Evolutionary conservation across 2,888 invertebrate genomes (phyloP).

Genomic region (Tiphia femorata): DNA sequence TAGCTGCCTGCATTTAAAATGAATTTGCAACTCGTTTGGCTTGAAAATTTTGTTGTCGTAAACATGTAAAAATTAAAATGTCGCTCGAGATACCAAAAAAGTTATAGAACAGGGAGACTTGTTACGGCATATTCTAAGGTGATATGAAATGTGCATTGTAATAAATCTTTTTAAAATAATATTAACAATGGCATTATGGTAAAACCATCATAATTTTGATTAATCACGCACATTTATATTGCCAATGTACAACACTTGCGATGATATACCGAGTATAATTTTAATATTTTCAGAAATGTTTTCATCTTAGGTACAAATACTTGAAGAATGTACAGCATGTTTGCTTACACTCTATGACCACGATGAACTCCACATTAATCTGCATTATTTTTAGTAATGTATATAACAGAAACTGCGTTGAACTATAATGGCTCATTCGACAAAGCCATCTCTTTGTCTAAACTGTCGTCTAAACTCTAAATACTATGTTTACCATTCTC

Average conservation of each 20-base stretch:
- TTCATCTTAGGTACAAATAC: conserved; percentile 16
- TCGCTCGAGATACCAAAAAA: too few species aligned
- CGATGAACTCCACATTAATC: conserved; percentile 14
- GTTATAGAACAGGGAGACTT: too few species aligned
- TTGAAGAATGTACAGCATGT: conserved; percentile 16
- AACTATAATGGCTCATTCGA: conserved; percentile 18
- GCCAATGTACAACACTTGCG: conserved; percentile 5
- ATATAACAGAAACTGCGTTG: conserved; percentile 28
- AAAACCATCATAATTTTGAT: conserved; percentile 7
- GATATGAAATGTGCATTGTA: background rate
- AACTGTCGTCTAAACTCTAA: conserved; percentile 32
- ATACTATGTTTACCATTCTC: conserved; percentile 59
- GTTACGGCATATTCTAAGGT: too few species aligned
- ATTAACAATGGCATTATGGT: too few species aligned
- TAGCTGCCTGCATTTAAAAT: too few species aligned
- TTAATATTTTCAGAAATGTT: conserved; percentile 26
- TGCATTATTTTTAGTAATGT: conserved; percentile 30
- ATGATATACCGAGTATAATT: conserved; percentile 9
- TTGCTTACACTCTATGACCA: conserved; percentile 22
- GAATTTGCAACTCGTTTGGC: too few species aligned
- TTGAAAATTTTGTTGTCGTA: too few species aligned
- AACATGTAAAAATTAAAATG: too few species aligned
- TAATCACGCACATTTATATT: conserved; percentile 9
- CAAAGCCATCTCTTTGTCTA: conserved; percentile 28
- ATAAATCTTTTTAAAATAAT: too few species aligned